Conservation (phyloP, 2,888 invertebrate species). For the Pimpla rufipes region DNA sequence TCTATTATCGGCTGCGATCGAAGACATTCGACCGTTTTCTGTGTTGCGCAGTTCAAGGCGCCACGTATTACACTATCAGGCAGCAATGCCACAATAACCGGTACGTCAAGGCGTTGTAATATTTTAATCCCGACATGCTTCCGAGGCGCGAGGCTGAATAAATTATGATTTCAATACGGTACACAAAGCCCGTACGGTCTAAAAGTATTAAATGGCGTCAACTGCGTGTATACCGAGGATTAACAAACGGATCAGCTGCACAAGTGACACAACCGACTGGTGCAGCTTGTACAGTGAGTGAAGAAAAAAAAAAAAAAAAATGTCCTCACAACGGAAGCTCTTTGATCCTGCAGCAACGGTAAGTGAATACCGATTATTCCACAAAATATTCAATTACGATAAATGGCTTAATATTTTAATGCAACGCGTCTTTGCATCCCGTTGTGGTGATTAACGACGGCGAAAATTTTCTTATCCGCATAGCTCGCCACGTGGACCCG, state of each 20-base stretch:
- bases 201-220: constrained; percentile 48
- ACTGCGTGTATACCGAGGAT: constrained; percentile 44
- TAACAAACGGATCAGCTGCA: constrained; percentile 33
- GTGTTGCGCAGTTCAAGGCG: neutral
- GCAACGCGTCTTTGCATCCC: neutral
- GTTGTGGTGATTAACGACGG: too few relatives aligned
- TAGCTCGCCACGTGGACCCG: too few relatives aligned
- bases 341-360: neutral
- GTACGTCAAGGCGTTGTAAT: constrained; percentile 18
- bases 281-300: constrained; percentile 26
- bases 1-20: constrained; percentile 5
- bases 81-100: constrained; percentile 11
- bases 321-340: neutral
- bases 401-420: neutral
- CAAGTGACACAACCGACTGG: constrained; percentile 16
- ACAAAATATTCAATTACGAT: neutral
- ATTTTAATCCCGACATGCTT: constrained; percentile 32
- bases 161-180: constrained; percentile 41
- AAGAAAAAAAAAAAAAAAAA: constrained; percentile 3
- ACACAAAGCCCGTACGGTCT: constrained; percentile 7
- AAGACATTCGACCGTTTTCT: constrained; percentile 12
- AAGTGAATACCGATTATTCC: neutral
- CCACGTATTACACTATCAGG: neutral
- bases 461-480: too few relatives aligned
- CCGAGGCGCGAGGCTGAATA: constrained; percentile 45